Conservation (phyloP, 2,888 invertebrate species). For the Pristionchus mayeri region DNA sequence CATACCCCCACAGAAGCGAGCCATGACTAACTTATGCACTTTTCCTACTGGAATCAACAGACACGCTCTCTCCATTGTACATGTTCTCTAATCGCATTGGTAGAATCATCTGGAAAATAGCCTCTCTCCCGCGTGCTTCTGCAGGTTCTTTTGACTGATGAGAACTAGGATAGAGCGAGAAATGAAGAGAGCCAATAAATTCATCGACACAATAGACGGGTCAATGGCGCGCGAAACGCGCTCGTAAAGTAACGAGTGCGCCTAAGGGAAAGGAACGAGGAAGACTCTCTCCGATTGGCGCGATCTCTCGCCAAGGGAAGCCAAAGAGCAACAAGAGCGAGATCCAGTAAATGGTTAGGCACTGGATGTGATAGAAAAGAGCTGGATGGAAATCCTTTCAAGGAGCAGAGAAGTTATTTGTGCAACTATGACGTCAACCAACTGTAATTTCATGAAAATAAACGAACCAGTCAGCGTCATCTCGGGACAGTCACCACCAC, state of each 20-base stretch:
- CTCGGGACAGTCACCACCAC: slow-evolving; percentile 86
- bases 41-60: neutral
- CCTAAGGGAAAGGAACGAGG: neutral
- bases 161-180: too few relatives aligned
- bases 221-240: neutral
- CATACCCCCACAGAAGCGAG: neutral
- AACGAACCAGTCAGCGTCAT: slow-evolving; percentile 82
- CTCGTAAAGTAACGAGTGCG: slow-evolving; percentile 9
- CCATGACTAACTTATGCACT: neutral
- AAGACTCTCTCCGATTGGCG: too few relatives aligned
- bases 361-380: neutral
- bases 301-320: too few relatives aligned
- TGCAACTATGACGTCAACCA: neutral
- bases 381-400: neutral
- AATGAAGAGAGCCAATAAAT: too few relatives aligned
- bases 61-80: neutral
- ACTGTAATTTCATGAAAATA: neutral
- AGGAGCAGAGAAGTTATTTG: neutral
- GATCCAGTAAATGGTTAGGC: too few relatives aligned
- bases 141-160: neutral
- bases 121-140: too few relatives aligned
- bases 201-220: neutral
- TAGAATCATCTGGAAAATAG: neutral
- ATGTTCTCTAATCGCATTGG: neutral
- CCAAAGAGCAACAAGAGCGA: too few relatives aligned